Conservation (phyloP, 1,140 invertebrate species). For the Trichoplusia ni region DNA sequence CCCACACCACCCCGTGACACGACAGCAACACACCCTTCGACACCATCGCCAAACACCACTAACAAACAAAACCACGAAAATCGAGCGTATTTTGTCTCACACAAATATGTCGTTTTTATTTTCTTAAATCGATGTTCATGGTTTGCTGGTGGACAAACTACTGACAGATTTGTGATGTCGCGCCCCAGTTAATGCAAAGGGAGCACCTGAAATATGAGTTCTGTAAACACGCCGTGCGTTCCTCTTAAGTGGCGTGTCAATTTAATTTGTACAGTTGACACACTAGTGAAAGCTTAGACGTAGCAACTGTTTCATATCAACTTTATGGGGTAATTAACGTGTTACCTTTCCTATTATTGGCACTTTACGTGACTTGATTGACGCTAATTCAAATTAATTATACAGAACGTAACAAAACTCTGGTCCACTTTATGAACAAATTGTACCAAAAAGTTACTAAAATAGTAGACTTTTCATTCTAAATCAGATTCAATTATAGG, state of each 20-base stretch:
- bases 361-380: too few species aligned
- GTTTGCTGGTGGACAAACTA: slow-evolving; percentile 46
- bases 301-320: slow-evolving; percentile 15
- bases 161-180: slow-evolving; percentile 55
- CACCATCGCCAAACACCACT: slow-evolving; percentile 38
- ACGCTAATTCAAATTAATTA: too few species aligned
- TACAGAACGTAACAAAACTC: too few species aligned
- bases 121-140: slow-evolving; percentile 43
- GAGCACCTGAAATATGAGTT: slow-evolving; percentile 61
- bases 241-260: slow-evolving; percentile 58
- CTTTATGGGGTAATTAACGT: slow-evolving; percentile 16
- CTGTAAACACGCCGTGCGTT: slow-evolving; percentile 63
- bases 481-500: too few species aligned
- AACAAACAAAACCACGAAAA: slow-evolving; percentile 4
- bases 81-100: slow-evolving; percentile 22
- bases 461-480: too few species aligned
- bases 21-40: slow-evolving; percentile 53
- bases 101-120: slow-evolving; percentile 19
- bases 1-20: slow-evolving; percentile 60
- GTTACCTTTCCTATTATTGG: neutral
- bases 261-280: slow-evolving; percentile 66
- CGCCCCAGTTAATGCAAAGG: slow-evolving; percentile 65
- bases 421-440: too few species aligned
- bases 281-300: slow-evolving; percentile 32
- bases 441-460: too few species aligned